These are phyloP conservation scores for Drosophila villosipedis DNA, from an alignment of 2,888 invertebrate species.

Conservation along the genomic window DNA sequence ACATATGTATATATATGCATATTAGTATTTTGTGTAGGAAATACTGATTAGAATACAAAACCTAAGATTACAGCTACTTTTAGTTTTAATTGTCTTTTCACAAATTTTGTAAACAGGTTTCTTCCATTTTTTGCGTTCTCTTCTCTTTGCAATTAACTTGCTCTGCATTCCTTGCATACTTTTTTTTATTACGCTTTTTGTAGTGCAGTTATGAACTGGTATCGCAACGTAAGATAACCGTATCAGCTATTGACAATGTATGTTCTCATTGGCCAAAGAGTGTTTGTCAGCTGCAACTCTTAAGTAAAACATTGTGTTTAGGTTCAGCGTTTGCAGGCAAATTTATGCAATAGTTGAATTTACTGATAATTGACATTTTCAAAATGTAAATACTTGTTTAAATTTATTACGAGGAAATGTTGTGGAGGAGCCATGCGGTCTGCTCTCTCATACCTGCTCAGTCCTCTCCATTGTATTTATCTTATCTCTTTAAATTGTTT, in stretches of 20 bases:
- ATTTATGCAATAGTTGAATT: not conserved
- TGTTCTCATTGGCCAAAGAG: not conserved
- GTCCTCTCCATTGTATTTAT: slow-evolving; percentile 13
- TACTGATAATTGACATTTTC: not conserved
- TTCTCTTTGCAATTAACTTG: not conserved
- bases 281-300: not conserved
- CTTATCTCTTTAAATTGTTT: slow-evolving; percentile 29
- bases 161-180: not conserved
- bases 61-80: not conserved
- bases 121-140: not conserved
- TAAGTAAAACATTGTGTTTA: not conserved
- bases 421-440: slow-evolving; percentile 18
- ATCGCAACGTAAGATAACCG: not conserved
- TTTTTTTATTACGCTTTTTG: not conserved
- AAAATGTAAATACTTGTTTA: not conserved
- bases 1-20: not conserved
- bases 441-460: slow-evolving; percentile 16
- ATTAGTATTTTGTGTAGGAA: not conserved
- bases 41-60: slow-evolving; percentile 8
- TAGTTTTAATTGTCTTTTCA: not conserved
- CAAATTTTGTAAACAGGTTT: not conserved
- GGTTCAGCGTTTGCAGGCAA: not conserved
- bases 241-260: not conserved
- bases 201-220: no score
- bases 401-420: not conserved